phyloP scores from a whole-genome alignment of 2,888 invertebrate genomes.

The Chloroclysta siterata region DNA sequence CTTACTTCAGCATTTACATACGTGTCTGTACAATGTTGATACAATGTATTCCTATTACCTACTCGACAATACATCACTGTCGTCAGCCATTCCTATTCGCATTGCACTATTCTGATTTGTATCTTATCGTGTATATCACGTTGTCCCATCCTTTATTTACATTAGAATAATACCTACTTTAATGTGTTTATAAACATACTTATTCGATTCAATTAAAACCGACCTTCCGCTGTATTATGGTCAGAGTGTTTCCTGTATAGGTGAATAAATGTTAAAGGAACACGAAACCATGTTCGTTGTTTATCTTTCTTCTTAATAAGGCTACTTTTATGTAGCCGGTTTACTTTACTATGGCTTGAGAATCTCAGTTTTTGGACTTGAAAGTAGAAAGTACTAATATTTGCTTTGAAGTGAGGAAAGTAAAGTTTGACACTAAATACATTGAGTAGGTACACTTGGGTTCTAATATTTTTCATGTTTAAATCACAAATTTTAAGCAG shows the following conservation, averaged over 20 bases:
- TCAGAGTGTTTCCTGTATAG: constrained; percentile 38
- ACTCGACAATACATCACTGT: constrained; percentile 31
- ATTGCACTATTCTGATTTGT: constrained; percentile 27
- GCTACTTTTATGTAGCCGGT: constrained; percentile 18
- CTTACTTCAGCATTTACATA: constrained; percentile 4
- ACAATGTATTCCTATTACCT: constrained; percentile 12
- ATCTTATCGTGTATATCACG: constrained; percentile 18
- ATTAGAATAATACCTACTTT: constrained; percentile 15
- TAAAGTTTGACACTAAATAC: not conserved
- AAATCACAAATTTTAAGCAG: no score
- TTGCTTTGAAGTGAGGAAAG: constrained; percentile 4
- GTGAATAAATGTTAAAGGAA: constrained; percentile 39
- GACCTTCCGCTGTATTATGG: constrained; percentile 38
- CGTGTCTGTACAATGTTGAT: constrained; percentile 7
- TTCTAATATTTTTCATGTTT: not conserved
- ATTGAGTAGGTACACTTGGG: not conserved
- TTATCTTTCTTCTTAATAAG: constrained; percentile 37
- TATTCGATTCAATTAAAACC: constrained; percentile 39
- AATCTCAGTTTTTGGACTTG: constrained; percentile 8
- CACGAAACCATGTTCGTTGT: constrained; percentile 36
- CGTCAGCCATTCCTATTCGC: constrained; percentile 24
- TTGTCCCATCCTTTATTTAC: constrained; percentile 25
- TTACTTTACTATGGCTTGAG: constrained; percentile 7
- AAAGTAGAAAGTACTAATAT: constrained; percentile 10
- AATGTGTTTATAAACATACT: constrained; percentile 27